Conservation (phyloP, 1,140 invertebrate species). For the Coenobita brevimanus region DNA sequence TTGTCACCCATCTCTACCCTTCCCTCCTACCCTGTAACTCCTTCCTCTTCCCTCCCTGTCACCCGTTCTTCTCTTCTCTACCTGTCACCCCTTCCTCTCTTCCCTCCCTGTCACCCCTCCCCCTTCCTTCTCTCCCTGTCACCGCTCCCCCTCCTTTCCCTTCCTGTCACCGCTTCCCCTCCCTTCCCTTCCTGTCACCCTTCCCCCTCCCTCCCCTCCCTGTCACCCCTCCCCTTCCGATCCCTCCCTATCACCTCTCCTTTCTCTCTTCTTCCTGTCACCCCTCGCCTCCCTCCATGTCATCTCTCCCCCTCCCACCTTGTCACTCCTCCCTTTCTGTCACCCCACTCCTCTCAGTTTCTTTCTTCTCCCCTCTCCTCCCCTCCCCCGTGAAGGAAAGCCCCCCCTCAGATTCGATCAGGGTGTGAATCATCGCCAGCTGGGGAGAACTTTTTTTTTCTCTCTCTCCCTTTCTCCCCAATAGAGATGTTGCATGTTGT, state of each 20-base stretch:
- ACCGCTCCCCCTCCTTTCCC: background rate
- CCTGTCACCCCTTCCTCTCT: background rate
- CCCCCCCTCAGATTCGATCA: too few species aligned
- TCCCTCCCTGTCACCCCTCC: background rate
- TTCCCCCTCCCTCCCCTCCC: background rate
- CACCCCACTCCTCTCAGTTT: too few species aligned
- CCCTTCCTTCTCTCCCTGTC: background rate
- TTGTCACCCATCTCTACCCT: too few species aligned
- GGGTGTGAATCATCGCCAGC: too few species aligned
- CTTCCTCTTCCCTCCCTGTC: too few species aligned
- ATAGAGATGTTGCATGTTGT: too few species aligned
- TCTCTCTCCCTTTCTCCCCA: too few species aligned
- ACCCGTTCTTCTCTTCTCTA: background rate
- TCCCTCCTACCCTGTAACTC: too few species aligned
- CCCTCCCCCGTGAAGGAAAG: too few species aligned
- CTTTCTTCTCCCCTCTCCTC: too few species aligned
- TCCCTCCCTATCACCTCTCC: background rate
- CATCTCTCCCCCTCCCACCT: too few species aligned
- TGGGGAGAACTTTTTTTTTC: too few species aligned
- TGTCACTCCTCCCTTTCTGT: background rate
- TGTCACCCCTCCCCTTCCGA: background rate
- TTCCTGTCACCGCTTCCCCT: background rate
- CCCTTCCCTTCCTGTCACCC: background rate
- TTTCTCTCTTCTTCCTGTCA: background rate
- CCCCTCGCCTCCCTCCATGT: background rate